Evolutionary conservation across 2,113 vertebrate genomes (phyloP).

Genomic region (Haemorhous mexicanus): DNA sequence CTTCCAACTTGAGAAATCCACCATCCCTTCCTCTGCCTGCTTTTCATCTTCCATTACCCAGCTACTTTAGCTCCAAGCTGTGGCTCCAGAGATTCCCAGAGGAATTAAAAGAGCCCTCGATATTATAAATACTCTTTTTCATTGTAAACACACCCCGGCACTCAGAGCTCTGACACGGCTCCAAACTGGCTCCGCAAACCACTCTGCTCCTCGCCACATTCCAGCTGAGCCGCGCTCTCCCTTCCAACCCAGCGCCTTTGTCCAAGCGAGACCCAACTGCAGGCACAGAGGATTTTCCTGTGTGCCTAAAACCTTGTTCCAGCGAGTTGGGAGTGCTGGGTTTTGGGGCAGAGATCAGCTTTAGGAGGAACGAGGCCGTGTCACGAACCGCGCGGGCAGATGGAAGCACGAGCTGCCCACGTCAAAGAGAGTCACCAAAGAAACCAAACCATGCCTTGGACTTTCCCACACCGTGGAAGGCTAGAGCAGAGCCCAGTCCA

Average conservation of each 20-base stretch:
- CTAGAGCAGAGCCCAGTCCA: neutral
- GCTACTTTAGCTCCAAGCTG: neutral
- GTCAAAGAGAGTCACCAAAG: constrained; percentile 6
- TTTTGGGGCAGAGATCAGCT: neutral
- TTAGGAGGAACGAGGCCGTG: neutral
- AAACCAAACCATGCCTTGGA: constrained; percentile 1
- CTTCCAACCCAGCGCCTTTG: constrained; percentile 30
- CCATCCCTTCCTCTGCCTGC: neutral
- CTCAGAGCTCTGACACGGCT: constrained; percentile 8
- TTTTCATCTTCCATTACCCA: neutral
- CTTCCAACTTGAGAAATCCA: neutral
- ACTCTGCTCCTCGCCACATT: constrained; percentile 21
- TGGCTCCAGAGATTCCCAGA: constrained; percentile 3
- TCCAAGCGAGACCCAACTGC: neutral
- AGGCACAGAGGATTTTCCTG: neutral
- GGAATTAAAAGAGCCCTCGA: constrained; percentile 46
- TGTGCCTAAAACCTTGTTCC: neutral
- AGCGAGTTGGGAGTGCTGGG: rapidly evolving
- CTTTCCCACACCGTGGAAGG: constrained; percentile 30
- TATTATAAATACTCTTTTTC: constrained; percentile 57
- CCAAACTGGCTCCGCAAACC: constrained; percentile 17
- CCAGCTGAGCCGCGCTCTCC: neutral
- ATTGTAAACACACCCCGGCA: constrained; percentile 39
- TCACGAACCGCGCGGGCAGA: neutral
- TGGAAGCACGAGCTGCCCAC: neutral